Percentiles rank a stretch among this genome's conserved stretches.
These are phyloP conservation scores for Prolemur simus DNA, from an alignment of 2,113 vertebrate genomes.

Conservation along the genomic window DNA sequence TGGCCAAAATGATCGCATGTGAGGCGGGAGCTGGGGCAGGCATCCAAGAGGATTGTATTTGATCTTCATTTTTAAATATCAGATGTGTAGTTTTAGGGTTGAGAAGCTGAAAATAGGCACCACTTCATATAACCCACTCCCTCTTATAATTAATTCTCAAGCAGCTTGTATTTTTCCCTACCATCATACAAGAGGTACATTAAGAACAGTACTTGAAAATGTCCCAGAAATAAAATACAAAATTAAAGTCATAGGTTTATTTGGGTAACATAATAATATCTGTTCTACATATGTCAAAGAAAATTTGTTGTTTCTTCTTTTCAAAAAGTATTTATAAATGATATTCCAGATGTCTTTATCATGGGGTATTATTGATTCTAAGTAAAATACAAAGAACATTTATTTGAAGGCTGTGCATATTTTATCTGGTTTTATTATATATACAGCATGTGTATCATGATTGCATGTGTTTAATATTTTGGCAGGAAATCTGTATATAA, in stretches of 20 bases:
- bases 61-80: conserved; percentile 58
- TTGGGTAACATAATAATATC: conserved; percentile 43
- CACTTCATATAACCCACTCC: conserved; percentile 1
- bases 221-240: conserved; percentile 26
- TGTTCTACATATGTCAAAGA: conserved; percentile 33
- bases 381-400: conserved; percentile 22
- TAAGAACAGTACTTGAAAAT: conserved; percentile 59
- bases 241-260: conserved; percentile 21
- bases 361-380: conserved; percentile 5
- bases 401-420: conserved; percentile 3
- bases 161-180: conserved; percentile 63
- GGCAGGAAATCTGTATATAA: not conserved
- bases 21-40: conserved; percentile 27
- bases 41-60: conserved; percentile 42
- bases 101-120: conserved; percentile 51
- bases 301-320: conserved; percentile 4
- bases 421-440: conserved; percentile 10
- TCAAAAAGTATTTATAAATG: conserved; percentile 7
- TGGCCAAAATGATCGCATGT: not conserved
- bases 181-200: not conserved
- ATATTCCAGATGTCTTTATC: not conserved
- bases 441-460: not conserved
- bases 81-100: conserved; percentile 43
- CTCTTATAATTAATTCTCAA: conserved; percentile 63
- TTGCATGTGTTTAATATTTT: conserved; percentile 35